Evolutionary conservation across 2,888 invertebrate species (phyloP).

Genomic region (Galeruca laticollis): DNA sequence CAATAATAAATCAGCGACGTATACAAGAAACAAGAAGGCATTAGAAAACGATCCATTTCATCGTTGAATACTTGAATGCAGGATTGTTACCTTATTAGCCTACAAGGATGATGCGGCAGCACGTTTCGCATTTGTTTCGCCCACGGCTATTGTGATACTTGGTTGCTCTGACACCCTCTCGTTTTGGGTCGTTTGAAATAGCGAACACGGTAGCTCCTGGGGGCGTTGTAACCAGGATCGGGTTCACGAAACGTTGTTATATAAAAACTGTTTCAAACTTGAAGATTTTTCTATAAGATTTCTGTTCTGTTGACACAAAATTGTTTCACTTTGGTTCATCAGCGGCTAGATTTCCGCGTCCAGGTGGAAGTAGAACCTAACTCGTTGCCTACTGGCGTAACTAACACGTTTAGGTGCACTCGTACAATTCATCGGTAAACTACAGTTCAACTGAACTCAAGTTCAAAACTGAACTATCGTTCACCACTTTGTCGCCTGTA

Average conservation of each 20-base stretch:
- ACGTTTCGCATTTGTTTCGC: conserved; percentile 63
- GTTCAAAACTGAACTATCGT: no score
- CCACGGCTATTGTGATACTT: conserved; percentile 59
- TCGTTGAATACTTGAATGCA: conserved; percentile 46
- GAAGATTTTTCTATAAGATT: no score
- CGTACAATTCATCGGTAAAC: no score
- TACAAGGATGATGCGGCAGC: conserved; percentile 58
- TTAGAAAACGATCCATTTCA: conserved; percentile 61
- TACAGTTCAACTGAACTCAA: no score
- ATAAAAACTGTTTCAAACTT: no score
- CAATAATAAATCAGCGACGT: conserved; percentile 61
- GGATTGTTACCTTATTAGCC: conserved; percentile 62
- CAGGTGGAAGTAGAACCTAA: no score
- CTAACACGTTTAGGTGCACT: no score
- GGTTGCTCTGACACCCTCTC: conserved; percentile 50
- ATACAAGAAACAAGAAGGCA: conserved; percentile 51
- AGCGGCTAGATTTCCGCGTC: no score
- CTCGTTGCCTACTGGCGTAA: no score
- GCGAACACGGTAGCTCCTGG: conserved; percentile 26
- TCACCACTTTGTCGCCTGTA: no score
- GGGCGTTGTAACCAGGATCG: conserved; percentile 18
- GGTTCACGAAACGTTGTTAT: neutral
- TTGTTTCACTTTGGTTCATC: no score
- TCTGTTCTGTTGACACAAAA: no score
- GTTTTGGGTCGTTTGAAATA: conserved; percentile 35